Conservation (phyloP, 2,888 invertebrate species). For the Coenonympha arcania region DNA sequence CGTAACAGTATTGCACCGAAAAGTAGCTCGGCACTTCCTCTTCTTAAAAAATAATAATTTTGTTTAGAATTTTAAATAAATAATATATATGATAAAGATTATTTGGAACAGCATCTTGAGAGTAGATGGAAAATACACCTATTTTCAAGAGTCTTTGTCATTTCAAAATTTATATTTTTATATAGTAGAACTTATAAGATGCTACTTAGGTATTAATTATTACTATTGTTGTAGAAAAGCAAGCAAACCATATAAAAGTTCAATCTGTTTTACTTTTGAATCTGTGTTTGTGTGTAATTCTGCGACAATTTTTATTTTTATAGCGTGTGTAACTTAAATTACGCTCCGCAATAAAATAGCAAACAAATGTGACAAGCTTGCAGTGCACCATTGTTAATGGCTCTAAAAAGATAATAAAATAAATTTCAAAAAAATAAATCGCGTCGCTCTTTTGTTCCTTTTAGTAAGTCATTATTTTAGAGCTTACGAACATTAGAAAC, state of each 20-base stretch:
- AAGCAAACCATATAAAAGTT: no score
- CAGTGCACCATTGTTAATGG: constrained; percentile 17
- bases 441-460: background rate
- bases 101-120: no score
- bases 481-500: background rate
- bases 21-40: no score
- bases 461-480: background rate
- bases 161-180: no score
- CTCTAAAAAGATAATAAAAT: constrained; percentile 11
- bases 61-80: no score
- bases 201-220: background rate
- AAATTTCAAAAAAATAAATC: constrained; percentile 9
- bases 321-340: constrained; percentile 18
- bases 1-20: no score
- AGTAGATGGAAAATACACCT: no score
- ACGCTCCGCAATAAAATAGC: constrained; percentile 18
- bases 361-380: constrained; percentile 15
- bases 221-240: background rate
- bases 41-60: no score
- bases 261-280: background rate
- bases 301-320: constrained; percentile 1
- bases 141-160: no score
- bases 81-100: no score
- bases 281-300: constrained; percentile 2
- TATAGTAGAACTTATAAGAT: background rate